phyloP scores from a whole-genome alignment of 2,888 invertebrate genomes.

The Ophion slaviceki region DNA sequence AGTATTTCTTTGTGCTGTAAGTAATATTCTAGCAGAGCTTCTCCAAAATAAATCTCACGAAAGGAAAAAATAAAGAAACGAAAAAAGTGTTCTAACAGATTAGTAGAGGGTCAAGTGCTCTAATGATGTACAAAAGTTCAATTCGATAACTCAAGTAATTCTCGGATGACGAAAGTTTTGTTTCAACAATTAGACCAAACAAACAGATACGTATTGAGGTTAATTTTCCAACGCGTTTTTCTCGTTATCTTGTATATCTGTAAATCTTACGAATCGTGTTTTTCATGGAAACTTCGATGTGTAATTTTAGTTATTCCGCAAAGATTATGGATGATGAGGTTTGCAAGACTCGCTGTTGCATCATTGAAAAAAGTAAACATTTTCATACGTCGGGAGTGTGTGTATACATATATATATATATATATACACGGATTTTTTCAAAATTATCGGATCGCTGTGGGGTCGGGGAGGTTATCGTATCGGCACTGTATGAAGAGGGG shows the following conservation, averaged over 20 bases:
- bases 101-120: background rate
- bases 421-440: slow-evolving; percentile 15
- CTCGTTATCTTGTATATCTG: background rate
- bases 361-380: slow-evolving; percentile 14
- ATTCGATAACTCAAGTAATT: background rate
- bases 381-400: background rate
- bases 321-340: slow-evolving; percentile 34
- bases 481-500: slow-evolving; percentile 18
- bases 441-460: slow-evolving; percentile 9
- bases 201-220: background rate
- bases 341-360: slow-evolving; percentile 7
- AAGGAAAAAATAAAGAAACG: background rate
- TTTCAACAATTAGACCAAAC: background rate
- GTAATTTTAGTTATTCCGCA: slow-evolving; percentile 27
- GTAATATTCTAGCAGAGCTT: background rate
- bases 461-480: slow-evolving; percentile 42
- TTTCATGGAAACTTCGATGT: slow-evolving; percentile 4
- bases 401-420: background rate
- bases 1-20: background rate
- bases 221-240: background rate
- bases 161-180: background rate
- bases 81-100: background rate
- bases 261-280: background rate
- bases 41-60: too few species aligned
- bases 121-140: background rate